These are phyloP conservation scores for Ctenicera cuprea DNA, from an alignment of 2,888 invertebrate genomes.

Conservation along the genomic window DNA sequence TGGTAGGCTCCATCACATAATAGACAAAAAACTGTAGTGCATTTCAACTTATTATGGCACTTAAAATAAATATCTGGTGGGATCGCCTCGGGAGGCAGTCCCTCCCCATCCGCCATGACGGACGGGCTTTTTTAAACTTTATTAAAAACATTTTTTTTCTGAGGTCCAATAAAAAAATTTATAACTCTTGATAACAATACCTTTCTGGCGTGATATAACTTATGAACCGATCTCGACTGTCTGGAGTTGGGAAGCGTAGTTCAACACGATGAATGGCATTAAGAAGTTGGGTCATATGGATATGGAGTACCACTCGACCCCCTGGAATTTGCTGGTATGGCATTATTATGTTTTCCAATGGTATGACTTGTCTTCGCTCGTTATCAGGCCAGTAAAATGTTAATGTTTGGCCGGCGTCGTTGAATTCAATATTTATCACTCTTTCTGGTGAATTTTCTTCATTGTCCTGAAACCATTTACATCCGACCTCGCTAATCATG, in stretches of 20 bases:
- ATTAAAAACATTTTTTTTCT: slow-evolving; percentile 5
- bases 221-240: neutral
- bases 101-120: too few species aligned
- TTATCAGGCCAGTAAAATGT: neutral
- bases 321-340: slow-evolving; percentile 4
- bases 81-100: too few species aligned
- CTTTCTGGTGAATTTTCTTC: too few species aligned
- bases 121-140: too few species aligned
- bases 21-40: too few species aligned
- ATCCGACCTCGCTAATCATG: slow-evolving; percentile 2
- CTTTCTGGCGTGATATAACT: too few species aligned
- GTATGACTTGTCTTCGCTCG: neutral
- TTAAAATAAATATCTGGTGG: too few species aligned
- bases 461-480: neutral
- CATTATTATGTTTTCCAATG: slow-evolving; percentile 12
- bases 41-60: too few species aligned
- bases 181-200: too few species aligned
- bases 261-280: slow-evolving; percentile 14
- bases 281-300: neutral
- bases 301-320: neutral
- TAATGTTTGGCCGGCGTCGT: too few species aligned
- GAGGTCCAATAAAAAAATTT: neutral
- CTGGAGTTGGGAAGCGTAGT: slow-evolving; percentile 14
- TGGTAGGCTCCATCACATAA: too few species aligned
- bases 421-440: too few species aligned